phyloP scores from a whole-genome alignment of 2,113 vertebrate species.

The Neogobius melanostomus region DNA sequence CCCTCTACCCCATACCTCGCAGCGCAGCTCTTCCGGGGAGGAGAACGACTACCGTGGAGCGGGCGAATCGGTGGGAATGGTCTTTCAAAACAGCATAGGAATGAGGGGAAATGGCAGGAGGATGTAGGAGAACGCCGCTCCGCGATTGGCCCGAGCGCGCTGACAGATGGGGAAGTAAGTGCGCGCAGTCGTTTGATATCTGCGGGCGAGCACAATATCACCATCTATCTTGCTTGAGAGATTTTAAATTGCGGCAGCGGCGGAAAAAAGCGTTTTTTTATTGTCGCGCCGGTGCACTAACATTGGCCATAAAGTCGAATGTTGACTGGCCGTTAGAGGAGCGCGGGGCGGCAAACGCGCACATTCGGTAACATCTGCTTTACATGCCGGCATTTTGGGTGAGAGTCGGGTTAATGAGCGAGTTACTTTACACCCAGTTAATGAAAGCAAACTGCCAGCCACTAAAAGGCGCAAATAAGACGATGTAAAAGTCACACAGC shows the following conservation, averaged over 20 bases:
- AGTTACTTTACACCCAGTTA: conserved; percentile 6
- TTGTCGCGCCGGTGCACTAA: conserved; percentile 28
- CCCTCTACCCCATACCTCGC: background rate
- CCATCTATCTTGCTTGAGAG: conserved; percentile 46
- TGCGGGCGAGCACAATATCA: conserved; percentile 42
- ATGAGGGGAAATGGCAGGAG: conserved; percentile 15
- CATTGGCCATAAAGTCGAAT: conserved; percentile 46
- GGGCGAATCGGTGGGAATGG: conserved; percentile 11
- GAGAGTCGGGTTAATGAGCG: background rate
- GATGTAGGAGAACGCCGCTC: conserved; percentile 1
- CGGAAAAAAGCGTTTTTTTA: conserved; percentile 49
- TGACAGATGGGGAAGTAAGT: conserved; percentile 46
- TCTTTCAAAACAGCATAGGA: background rate
- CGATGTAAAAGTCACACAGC: background rate
- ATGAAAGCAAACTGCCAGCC: background rate
- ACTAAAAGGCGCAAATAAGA: background rate
- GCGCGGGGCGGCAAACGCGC: conserved; percentile 5
- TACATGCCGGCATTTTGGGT: background rate
- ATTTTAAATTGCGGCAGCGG: conserved; percentile 31
- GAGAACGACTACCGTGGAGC: conserved; percentile 16
- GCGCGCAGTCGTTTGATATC: conserved; percentile 44
- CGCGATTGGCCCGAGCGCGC: conserved; percentile 11
- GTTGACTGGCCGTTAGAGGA: conserved; percentile 32
- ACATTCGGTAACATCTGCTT: conserved; percentile 18
- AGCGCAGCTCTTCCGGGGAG: background rate